phyloP scores from a whole-genome alignment of 2,888 invertebrate genomes.

The Alloscopus bannaensis region DNA sequence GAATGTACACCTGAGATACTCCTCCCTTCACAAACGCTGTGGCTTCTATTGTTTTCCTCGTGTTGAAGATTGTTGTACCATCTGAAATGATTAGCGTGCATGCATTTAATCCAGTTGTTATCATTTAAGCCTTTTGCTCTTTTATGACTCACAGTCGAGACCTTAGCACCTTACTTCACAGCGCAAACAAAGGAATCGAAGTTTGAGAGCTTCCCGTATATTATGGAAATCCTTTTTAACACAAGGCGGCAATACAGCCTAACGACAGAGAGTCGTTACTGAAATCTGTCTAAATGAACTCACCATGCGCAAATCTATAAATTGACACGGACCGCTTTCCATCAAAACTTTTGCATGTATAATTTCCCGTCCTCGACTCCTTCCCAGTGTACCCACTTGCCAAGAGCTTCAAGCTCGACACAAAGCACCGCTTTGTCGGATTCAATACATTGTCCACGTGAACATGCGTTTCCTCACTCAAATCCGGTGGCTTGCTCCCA shows the following conservation, averaged over 20 bases:
- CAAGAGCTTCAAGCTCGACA: constrained; percentile 62
- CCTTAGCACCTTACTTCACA: too few relatives aligned
- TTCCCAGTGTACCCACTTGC: constrained; percentile 66
- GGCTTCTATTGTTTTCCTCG: constrained; percentile 61
- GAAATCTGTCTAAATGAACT: too few relatives aligned
- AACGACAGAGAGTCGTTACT: too few relatives aligned
- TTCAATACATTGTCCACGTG: constrained; percentile 60
- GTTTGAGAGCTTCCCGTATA: too few relatives aligned
- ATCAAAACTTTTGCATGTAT: constrained; percentile 66
- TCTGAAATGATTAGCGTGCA: too few relatives aligned
- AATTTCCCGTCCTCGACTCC: constrained; percentile 66
- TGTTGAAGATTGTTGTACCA: constrained; percentile 64
- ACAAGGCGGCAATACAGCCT: too few relatives aligned
- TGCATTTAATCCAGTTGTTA: too few relatives aligned
- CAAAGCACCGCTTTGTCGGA: constrained; percentile 61
- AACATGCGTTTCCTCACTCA: constrained; percentile 61
- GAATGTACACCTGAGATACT: constrained; percentile 60
- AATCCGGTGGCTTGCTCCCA: constrained; percentile 63
- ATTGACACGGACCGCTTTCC: constrained; percentile 49
- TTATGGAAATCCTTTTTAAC: too few relatives aligned
- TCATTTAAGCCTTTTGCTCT: too few relatives aligned
- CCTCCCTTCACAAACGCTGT: constrained; percentile 60
- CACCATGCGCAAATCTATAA: constrained; percentile 68
- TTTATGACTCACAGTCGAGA: too few relatives aligned
- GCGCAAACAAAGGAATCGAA: neutral